Evolutionary conservation across 2,113 vertebrate genomes (phyloP).

Genomic region (Lasiurus cinereus): DNA sequence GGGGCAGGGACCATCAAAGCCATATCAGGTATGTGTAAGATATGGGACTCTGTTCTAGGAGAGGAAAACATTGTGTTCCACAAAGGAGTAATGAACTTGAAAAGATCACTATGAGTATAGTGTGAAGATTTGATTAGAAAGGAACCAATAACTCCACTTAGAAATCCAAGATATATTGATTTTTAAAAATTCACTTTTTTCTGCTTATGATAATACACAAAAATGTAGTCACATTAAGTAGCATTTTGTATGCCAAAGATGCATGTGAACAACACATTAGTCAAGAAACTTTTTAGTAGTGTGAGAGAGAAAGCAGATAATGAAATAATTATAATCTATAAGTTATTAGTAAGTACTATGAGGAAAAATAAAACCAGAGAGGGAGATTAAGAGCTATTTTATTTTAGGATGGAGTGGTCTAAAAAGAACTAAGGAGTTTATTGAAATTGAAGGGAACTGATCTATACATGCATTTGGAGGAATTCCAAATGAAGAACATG

Average conservation of each 20-base stretch:
- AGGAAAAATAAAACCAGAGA: slow-evolving; percentile 21
- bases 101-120: background rate
- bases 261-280: slow-evolving; percentile 5
- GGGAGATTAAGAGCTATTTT: background rate
- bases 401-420: background rate
- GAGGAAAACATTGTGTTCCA: background rate
- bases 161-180: background rate
- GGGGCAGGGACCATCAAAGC: background rate
- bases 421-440: background rate
- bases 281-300: background rate
- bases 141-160: background rate
- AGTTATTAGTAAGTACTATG: background rate
- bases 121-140: background rate
- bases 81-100: slow-evolving; percentile 1
- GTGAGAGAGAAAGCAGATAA: background rate
- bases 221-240: background rate
- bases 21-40: background rate
- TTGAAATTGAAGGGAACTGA: background rate
- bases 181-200: background rate
- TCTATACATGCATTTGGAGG: background rate
- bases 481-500: background rate
- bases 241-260: background rate
- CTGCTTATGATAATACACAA: slow-evolving; percentile 8
- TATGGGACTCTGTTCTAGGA: background rate
- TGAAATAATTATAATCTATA: background rate